These are phyloP conservation scores for Sarcophaga variegata DNA, from an alignment of 2,888 invertebrate genomes.

Conservation along the genomic window DNA sequence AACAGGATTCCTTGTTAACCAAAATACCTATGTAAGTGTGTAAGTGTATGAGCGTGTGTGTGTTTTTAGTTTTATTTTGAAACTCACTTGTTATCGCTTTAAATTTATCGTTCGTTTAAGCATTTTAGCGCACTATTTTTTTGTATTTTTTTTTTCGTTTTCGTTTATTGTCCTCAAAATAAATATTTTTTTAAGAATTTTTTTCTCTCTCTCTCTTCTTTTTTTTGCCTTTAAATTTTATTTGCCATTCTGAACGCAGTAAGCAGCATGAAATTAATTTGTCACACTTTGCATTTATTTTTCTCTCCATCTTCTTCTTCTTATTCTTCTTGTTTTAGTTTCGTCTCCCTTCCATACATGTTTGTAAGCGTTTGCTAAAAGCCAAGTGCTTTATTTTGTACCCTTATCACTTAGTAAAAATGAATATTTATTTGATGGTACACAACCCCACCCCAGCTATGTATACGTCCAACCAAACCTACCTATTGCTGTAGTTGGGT, in stretches of 20 bases:
- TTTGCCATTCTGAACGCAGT: slow-evolving; percentile 5
- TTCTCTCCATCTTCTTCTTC: not conserved
- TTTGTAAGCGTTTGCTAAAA: slow-evolving; percentile 16
- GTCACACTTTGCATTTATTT: slow-evolving; percentile 64
- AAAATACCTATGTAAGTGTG: not conserved
- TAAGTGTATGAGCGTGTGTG: not conserved
- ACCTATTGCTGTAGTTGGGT: not conserved
- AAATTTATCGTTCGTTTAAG: not conserved
- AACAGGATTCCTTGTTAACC: too few relatives aligned
- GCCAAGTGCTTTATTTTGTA: slow-evolving; percentile 45
- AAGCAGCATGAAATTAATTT: slow-evolving; percentile 69
- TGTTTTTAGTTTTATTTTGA: slow-evolving; percentile 15
- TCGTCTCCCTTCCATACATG: not conserved
- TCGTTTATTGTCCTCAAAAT: slow-evolving; percentile 74
- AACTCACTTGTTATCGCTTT: slow-evolving; percentile 35
- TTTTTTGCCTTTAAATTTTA: slow-evolving; percentile 23
- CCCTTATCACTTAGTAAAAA: slow-evolving; percentile 21
- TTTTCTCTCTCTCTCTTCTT: slow-evolving; percentile 10
- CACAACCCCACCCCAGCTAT: not conserved
- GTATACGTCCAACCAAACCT: not conserved
- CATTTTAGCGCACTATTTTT: not conserved
- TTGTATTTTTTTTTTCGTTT: slow-evolving; percentile 16
- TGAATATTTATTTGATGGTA: slow-evolving; percentile 42
- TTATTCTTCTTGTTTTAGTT: not conserved
- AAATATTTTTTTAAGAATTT: slow-evolving; percentile 76